Evolutionary conservation across 1,140 invertebrate species (phyloP).

Genomic region (Lanistes nyassanus): DNA sequence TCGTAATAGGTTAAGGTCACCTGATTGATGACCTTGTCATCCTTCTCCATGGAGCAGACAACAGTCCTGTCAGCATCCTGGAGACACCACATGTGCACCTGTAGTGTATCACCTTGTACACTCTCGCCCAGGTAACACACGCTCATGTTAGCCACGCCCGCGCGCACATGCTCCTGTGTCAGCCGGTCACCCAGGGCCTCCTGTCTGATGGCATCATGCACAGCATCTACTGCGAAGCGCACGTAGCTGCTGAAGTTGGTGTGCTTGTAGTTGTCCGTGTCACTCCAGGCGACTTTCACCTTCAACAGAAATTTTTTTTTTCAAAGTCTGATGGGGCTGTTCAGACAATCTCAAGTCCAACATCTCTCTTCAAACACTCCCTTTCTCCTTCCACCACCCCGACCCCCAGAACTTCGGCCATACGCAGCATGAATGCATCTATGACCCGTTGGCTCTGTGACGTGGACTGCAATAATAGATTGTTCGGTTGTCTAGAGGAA

Average conservation of each 20-base stretch:
- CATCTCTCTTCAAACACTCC: too few relatives aligned
- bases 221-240: constrained; percentile 25
- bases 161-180: constrained; percentile 1
- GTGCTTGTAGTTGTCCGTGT: constrained; percentile 32
- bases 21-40: constrained; percentile 18
- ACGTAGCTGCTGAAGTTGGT: constrained; percentile 31
- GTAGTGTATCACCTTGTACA: constrained; percentile 26
- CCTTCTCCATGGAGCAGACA: constrained; percentile 23
- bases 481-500: too few relatives aligned
- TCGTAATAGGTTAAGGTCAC: constrained; percentile 15
- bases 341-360: too few relatives aligned
- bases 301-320: too few relatives aligned
- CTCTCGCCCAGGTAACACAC: constrained; percentile 24
- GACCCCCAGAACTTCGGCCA: too few relatives aligned
- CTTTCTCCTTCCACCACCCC: too few relatives aligned
- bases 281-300: constrained; percentile 24
- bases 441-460: too few relatives aligned
- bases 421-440: too few relatives aligned
- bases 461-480: too few relatives aligned
- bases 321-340: too few relatives aligned
- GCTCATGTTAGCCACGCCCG: constrained; percentile 14
- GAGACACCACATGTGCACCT: constrained; percentile 26
- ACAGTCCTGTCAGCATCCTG: not conserved
- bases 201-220: constrained; percentile 8
- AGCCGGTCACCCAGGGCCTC: not conserved